Conservation (phyloP, 1,140 invertebrate genomes). For the Zaprionus davidi region DNA sequence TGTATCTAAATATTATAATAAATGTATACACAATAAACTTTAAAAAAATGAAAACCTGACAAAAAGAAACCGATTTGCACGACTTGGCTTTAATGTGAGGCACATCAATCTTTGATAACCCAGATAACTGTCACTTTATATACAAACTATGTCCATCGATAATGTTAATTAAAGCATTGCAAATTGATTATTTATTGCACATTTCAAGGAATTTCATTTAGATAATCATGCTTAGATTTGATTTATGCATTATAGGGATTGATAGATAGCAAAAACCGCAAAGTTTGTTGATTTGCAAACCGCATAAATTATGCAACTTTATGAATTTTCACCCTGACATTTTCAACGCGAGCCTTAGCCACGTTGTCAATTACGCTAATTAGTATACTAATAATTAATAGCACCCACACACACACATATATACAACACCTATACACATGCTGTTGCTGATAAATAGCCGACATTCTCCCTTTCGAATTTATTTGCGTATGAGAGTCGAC, state of each 20-base stretch:
- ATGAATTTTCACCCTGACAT: slow-evolving; percentile 63
- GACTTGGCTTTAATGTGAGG: slow-evolving; percentile 66
- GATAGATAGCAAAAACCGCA: slow-evolving; percentile 49
- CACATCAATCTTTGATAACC: slow-evolving; percentile 14
- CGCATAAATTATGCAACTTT: slow-evolving; percentile 70
- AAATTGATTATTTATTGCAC: slow-evolving; percentile 39
- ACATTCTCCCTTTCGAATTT: not conserved
- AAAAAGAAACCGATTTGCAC: slow-evolving; percentile 14
- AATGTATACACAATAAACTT: slow-evolving; percentile 58
- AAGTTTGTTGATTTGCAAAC: slow-evolving; percentile 54
- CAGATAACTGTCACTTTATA: slow-evolving; percentile 5
- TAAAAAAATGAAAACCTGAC: slow-evolving; percentile 31
- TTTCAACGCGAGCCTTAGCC: slow-evolving; percentile 39
- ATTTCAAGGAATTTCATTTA: slow-evolving; percentile 64
- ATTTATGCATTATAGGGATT: slow-evolving; percentile 63
- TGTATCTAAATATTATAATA: slow-evolving; percentile 59
- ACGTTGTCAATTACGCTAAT: slow-evolving; percentile 62
- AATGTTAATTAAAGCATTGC: slow-evolving; percentile 44
- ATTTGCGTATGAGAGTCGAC: not conserved
- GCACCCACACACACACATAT: slow-evolving; percentile 9
- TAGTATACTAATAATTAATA: slow-evolving; percentile 61
- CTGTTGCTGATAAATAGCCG: slow-evolving; percentile 6
- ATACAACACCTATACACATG: not conserved
- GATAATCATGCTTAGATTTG: slow-evolving; percentile 61
- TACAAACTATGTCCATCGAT: slow-evolving; percentile 3